Evolutionary conservation across 2,888 invertebrate genomes (phyloP).

Genomic region (Helobdella robusta): DNA sequence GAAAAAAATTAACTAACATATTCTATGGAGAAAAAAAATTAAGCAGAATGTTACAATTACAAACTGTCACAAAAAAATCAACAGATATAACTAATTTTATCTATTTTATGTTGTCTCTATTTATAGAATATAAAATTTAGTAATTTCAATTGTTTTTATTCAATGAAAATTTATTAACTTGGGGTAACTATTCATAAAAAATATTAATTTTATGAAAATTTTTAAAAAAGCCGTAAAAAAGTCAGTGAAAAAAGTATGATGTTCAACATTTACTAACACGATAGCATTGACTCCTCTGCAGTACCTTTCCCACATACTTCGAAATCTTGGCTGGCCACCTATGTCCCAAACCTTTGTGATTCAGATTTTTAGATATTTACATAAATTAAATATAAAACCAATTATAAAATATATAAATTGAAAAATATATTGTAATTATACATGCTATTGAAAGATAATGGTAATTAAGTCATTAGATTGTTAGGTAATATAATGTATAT

Average conservation of each 20-base stretch:
- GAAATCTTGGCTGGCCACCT: conserved; percentile 95
- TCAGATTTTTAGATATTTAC: not conserved
- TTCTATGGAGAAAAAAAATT: too few relatives aligned
- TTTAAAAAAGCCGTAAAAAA: not conserved
- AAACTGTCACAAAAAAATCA: too few relatives aligned
- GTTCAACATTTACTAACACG: conserved; percentile 61
- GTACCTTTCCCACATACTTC: conserved; percentile 99
- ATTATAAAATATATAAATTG: not conserved
- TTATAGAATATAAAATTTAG: too few relatives aligned
- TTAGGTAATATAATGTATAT: too few relatives aligned
- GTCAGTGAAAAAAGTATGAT: not conserved
- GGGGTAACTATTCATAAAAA: not conserved
- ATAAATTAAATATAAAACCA: not conserved
- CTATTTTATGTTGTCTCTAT: too few relatives aligned
- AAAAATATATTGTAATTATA: not conserved
- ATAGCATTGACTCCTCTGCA: conserved; percentile 99
- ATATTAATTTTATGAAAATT: not conserved
- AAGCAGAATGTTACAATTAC: too few relatives aligned
- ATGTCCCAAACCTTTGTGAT: conserved; percentile 76
- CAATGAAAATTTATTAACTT: too few relatives aligned
- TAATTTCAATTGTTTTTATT: too few relatives aligned
- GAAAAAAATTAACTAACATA: too few relatives aligned
- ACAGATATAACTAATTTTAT: too few relatives aligned
- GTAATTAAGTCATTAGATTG: too few relatives aligned
- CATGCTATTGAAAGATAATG: too few relatives aligned